Percentiles rank a stretch among this genome's conserved stretches.
Conservation (phyloP, 2,113 vertebrate species). For the Amblyopsis rosae region DNA sequence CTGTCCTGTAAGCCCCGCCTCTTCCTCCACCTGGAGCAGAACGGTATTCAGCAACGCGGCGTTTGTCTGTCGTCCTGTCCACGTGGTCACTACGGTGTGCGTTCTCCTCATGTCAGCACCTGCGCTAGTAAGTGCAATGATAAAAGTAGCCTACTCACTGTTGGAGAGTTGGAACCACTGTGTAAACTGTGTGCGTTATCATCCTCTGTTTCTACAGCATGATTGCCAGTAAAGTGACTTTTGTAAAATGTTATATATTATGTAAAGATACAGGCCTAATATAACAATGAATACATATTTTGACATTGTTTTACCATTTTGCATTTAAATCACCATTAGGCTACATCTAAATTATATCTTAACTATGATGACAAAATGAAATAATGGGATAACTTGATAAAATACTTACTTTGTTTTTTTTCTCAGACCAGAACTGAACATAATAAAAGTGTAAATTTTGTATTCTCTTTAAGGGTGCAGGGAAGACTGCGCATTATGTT, state of each 20-base stretch:
- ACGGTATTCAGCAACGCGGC: conserved; percentile 87
- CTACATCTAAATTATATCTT: no score
- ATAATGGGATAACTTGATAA: no score
- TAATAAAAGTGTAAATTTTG: not conserved
- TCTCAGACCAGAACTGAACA: no score
- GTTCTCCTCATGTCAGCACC: conserved; percentile 87
- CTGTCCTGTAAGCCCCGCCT: conserved; percentile 89
- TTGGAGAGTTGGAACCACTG: not conserved
- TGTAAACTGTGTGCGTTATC: not conserved
- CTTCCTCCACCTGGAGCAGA: conserved; percentile 90
- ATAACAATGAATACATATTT: no score
- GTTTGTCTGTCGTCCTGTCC: conserved; percentile 88
- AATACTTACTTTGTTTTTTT: no score
- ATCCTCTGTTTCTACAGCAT: not conserved
- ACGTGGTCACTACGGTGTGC: conserved; percentile 84
- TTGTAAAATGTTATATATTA: no score
- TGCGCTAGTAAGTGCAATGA: conserved; percentile 83
- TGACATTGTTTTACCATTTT: no score
- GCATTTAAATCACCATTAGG: no score
- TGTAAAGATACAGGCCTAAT: no score
- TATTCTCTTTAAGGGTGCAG: conserved; percentile 83
- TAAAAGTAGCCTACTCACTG: not conserved
- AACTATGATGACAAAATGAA: no score
- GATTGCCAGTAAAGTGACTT: no score
- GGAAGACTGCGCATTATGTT: conserved; percentile 90